phyloP scores from a whole-genome alignment of 2,797 vertebrate genomes.

The Lepidocolaptes lacrymiger region DNA sequence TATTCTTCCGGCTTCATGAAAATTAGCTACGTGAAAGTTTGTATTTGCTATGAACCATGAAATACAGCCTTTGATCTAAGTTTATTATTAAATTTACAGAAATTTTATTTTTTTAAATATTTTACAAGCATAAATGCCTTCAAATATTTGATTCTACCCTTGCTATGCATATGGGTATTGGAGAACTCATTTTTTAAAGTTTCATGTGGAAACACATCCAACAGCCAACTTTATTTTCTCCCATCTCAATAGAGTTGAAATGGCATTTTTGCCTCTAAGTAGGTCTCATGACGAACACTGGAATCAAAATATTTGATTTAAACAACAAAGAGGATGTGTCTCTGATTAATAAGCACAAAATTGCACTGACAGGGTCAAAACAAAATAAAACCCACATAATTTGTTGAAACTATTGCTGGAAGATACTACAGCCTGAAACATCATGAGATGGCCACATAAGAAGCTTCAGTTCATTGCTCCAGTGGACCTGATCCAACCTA shows the following conservation, averaged over 20 bases:
- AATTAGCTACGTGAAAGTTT: not conserved
- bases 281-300: not conserved
- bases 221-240: not conserved
- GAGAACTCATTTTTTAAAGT: not conserved
- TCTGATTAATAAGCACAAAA: not conserved
- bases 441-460: not conserved
- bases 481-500: not conserved
- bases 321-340: not conserved
- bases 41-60: not conserved
- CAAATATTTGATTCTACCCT: not conserved
- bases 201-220: not conserved
- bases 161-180: not conserved
- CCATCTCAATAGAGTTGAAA: not conserved
- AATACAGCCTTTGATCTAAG: not conserved
- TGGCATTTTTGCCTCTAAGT: not conserved
- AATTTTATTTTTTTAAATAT: slow-evolving; percentile 4
- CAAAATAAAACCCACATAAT: not conserved
- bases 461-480: not conserved
- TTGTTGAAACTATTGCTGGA: not conserved
- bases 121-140: not conserved
- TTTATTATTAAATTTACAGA: not conserved
- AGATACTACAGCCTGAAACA: not conserved
- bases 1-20: not conserved
- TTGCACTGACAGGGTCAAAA: not conserved
- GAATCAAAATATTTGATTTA: not conserved